A percentile compares a stretch with the other conserved stretches of the same genome.
phyloP scores from a whole-genome alignment of 1,140 invertebrate genomes.

The Camponotus pennsylvanicus region DNA sequence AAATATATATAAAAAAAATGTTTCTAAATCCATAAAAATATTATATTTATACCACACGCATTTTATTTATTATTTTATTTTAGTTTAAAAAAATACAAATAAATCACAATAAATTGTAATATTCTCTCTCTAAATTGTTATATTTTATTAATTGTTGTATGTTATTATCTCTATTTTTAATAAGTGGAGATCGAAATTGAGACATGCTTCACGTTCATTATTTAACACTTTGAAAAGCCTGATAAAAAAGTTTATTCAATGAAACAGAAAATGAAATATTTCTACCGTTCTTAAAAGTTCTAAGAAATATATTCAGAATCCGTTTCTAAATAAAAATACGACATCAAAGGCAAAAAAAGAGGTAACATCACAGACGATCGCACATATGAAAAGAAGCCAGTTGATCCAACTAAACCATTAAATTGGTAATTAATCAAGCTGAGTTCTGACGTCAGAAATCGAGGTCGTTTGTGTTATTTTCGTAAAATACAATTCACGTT shows the following conservation, averaged over 20 bases:
- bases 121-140: background rate
- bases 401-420: slow-evolving; percentile 15
- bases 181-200: background rate
- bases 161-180: background rate
- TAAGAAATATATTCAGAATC: background rate
- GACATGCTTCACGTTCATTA: background rate
- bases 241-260: background rate
- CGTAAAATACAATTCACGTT: slow-evolving; percentile 24
- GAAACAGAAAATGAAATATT: background rate
- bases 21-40: background rate
- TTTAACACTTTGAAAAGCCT: background rate
- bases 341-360: background rate
- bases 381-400: background rate
- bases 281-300: background rate
- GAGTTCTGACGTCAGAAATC: slow-evolving; percentile 25
- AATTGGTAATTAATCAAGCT: slow-evolving; percentile 57
- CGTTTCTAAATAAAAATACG: background rate
- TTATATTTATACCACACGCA: background rate
- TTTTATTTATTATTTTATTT: background rate
- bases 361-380: background rate
- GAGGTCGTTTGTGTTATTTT: slow-evolving; percentile 44
- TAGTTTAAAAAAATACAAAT: background rate
- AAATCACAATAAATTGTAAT: background rate
- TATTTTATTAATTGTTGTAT: background rate
- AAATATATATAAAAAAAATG: background rate